These are phyloP conservation scores for Ormyrus pomaceus DNA, from an alignment of 2,888 invertebrate species.

Conservation along the genomic window DNA sequence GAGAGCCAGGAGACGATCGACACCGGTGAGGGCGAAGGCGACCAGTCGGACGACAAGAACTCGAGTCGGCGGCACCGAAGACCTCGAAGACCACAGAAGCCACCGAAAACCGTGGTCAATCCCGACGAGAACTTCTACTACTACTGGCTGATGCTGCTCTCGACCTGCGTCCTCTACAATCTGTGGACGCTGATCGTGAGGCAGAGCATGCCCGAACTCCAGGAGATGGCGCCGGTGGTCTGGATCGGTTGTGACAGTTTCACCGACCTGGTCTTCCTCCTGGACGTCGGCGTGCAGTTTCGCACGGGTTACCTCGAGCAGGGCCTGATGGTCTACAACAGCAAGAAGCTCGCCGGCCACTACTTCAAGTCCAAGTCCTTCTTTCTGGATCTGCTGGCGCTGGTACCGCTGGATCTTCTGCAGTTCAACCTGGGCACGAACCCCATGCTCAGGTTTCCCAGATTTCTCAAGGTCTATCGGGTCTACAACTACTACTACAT, in stretches of 20 bases:
- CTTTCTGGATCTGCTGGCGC: constrained; percentile 87
- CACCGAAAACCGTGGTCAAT: constrained; percentile 90
- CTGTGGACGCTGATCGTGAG: constrained; percentile 96
- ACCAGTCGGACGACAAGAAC: constrained; percentile 75
- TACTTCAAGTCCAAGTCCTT: constrained; percentile 91
- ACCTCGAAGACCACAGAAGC: constrained; percentile 83
- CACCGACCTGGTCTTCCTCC: constrained; percentile 90
- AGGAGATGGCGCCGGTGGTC: constrained; percentile 83
- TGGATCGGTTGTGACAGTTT: constrained; percentile 91
- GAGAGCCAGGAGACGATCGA: constrained; percentile 90
- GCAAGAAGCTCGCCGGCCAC: constrained; percentile 91
- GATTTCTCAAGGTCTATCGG: constrained; percentile 94
- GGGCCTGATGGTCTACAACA: constrained; percentile 95
- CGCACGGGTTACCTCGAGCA: constrained; percentile 96
- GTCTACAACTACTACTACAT: constrained; percentile 96
- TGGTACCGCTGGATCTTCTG: constrained; percentile 91
- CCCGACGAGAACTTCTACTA: constrained; percentile 98
- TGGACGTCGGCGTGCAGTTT: constrained; percentile 94
- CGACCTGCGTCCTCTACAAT: constrained; percentile 94
- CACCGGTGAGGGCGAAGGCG: constrained; percentile 82
- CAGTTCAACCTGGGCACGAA: constrained; percentile 89
- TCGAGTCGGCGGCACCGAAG: constrained; percentile 80
- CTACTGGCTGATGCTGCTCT: constrained; percentile 94
- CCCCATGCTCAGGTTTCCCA: constrained; percentile 91
- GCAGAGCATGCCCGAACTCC: constrained; percentile 94